Conservation (phyloP, 1,140 invertebrate genomes). For the Andricus grossulariae region DNA sequence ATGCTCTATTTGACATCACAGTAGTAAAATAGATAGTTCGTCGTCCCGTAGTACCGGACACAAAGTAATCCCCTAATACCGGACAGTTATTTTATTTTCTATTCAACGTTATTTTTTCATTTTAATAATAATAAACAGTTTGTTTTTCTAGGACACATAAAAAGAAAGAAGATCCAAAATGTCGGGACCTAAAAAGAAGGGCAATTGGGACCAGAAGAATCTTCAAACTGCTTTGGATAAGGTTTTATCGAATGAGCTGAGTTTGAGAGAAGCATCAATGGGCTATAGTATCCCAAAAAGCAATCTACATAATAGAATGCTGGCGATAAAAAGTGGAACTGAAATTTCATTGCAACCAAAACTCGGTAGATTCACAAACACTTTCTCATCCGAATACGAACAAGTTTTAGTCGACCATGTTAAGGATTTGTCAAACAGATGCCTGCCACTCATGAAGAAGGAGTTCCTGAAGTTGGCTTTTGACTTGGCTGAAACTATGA, state of each 20-base stretch:
- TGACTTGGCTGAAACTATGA: constrained; percentile 33
- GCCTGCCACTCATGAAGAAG: constrained; percentile 37
- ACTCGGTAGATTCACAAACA: constrained; percentile 36
- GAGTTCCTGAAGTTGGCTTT: constrained; percentile 46
- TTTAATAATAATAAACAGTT: no score
- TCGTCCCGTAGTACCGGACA: no score
- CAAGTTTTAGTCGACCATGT: constrained; percentile 37
- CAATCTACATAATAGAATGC: constrained; percentile 36
- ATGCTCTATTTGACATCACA: no score
- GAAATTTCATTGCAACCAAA: constrained; percentile 38
- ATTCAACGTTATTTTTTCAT: no score
- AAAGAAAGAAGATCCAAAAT: no score
- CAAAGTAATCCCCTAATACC: no score
- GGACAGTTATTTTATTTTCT: no score
- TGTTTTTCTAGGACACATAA: no score
- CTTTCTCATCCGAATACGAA: constrained; percentile 37
- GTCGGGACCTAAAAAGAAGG: constrained; percentile 4
- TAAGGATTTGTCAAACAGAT: constrained; percentile 37
- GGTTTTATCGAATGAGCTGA: constrained; percentile 34
- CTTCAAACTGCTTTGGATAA: constrained; percentile 41
- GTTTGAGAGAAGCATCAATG: constrained; percentile 30
- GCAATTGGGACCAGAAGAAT: constrained; percentile 22
- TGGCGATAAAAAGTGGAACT: constrained; percentile 19
- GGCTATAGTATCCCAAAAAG: constrained; percentile 37
- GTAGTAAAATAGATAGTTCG: no score